phyloP scores from a whole-genome alignment of 2,888 invertebrate species.

The Pseudococcus longispinus region DNA sequence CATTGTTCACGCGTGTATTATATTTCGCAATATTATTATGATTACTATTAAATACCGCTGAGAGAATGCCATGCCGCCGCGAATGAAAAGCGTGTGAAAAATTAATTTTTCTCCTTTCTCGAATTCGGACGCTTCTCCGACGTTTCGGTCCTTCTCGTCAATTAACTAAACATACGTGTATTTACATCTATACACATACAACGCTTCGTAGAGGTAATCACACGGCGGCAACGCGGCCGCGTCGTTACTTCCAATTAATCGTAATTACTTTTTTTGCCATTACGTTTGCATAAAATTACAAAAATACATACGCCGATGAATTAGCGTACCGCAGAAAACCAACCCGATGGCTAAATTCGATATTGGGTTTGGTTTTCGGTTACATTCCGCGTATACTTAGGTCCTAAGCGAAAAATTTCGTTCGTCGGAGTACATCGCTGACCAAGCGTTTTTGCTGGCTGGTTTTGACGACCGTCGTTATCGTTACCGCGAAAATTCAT shows the following conservation, averaged over 20 bases:
- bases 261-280: not conserved
- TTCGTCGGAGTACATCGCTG: not conserved
- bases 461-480: not conserved
- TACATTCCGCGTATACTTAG: not conserved
- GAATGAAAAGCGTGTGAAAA: conserved; percentile 42
- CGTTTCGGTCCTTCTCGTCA: not conserved
- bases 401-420: not conserved
- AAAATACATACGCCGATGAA: not conserved
- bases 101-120: not conserved
- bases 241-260: not conserved
- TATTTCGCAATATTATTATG: conserved; percentile 44
- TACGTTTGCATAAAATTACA: not conserved
- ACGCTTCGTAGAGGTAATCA: not conserved
- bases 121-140: too few species aligned
- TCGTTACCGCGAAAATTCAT: not conserved
- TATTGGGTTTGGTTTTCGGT: not conserved
- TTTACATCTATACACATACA: not conserved
- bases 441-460: not conserved
- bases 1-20: conserved; percentile 44
- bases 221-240: not conserved
- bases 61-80: not conserved
- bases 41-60: conserved; percentile 2
- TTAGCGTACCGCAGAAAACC: too few species aligned
- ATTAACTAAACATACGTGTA: not conserved
- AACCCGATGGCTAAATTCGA: not conserved